Evolutionary conservation across 1,140 invertebrate species (phyloP), one percentile per base, ranked within the genome.

Genomic region (Drosophila quadrilineata): DNA sequence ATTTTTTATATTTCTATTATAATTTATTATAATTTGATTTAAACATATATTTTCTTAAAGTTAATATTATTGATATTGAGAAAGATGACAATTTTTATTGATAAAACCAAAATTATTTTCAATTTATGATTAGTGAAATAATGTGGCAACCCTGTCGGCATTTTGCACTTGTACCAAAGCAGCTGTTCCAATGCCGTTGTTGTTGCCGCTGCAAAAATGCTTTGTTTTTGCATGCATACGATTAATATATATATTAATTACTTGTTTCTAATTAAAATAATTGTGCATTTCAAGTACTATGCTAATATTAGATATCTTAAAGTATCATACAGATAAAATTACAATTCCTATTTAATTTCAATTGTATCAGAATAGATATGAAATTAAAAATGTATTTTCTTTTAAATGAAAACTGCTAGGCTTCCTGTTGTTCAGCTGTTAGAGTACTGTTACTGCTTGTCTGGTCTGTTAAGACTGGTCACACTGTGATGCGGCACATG

Each of bases 401-500:
- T 38, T 17, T n/a, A n/a, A n/a, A n/a, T n/a, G n/a, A n/a, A n/a
- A n/a, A n/a, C n/a, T n/a, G n/a, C n/a, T n/a, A n/a, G n/a, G n/a
- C n/a, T n/a, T 16, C 4, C 36, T 41, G 26, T 54, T 21, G 22
- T 17, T 12, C 1, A 19, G 1, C 24, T 8, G n/a, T 41, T 12
- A 40, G 1, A 8, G 8, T 22, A 21, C n/a, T 41, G 17, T 31
- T 29, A 31, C 4, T 21, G 10, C 3, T 38, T 26, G 14, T 19
- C 26, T 26, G 24, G 29, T 16, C 24, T 43, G 17, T 10, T 6
- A 4, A 35, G 19, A 16, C 10, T 52, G 63, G 63, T 35, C 63
- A 66, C 63, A 66, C 56, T 36, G 9, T 48, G 31, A 48, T 29
- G 40, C 57, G 53, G 64, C 64, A 63, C 58, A 68, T 68, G 50